phyloP scores from a whole-genome alignment of 2,797 vertebrate genomes.

The Sarcoramphus papa region DNA sequence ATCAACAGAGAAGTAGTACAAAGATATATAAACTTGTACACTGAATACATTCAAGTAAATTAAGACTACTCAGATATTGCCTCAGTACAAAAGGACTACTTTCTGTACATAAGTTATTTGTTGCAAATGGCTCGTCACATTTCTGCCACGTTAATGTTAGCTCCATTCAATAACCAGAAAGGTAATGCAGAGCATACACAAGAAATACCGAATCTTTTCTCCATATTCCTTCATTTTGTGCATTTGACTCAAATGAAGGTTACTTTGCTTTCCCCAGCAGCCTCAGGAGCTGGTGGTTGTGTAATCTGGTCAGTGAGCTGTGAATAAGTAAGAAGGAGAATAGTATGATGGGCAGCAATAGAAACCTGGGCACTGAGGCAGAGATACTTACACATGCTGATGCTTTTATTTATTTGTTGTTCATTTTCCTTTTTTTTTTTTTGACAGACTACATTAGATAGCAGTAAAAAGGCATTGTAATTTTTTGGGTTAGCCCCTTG shows the following conservation, averaged over 20 bases:
- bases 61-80: background rate
- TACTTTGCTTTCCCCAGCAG: background rate
- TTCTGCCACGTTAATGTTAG: background rate
- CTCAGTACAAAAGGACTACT: background rate
- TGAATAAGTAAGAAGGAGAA: background rate
- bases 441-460: background rate
- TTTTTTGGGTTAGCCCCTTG: background rate
- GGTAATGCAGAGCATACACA: background rate
- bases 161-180: background rate
- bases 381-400: background rate
- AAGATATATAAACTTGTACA: background rate
- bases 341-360: background rate
- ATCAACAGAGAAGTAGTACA: background rate
- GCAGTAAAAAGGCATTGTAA: background rate
- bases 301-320: background rate
- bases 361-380: background rate
- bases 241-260: background rate
- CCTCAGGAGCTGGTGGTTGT: background rate
- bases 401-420: background rate
- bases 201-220: background rate
- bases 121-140: background rate
- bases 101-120: background rate
- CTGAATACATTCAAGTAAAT: background rate
- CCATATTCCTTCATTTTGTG: accelerated
- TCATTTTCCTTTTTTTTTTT: background rate